These are phyloP conservation scores for Neodiprion pinetum DNA, from an alignment of 1,140 invertebrate genomes.

Conservation along the genomic window DNA sequence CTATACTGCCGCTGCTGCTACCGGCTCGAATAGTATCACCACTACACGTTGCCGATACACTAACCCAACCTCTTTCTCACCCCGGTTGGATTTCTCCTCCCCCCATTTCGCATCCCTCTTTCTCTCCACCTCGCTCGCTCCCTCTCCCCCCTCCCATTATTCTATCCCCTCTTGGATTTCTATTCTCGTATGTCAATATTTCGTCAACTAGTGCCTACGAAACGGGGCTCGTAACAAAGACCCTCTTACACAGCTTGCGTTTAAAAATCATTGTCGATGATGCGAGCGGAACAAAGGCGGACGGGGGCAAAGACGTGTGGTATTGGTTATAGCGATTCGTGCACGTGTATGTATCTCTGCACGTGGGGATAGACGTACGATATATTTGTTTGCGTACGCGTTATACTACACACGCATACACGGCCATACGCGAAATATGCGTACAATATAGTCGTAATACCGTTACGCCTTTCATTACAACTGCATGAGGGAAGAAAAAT, in stretches of 20 bases:
- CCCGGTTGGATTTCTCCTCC: slow-evolving; percentile 13
- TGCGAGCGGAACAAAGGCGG: background rate
- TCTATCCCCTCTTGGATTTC: slow-evolving; percentile 39
- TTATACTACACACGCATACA: background rate
- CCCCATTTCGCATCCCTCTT: slow-evolving; percentile 15
- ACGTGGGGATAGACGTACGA: background rate
- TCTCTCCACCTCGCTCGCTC: slow-evolving; percentile 22
- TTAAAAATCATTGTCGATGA: slow-evolving; percentile 26
- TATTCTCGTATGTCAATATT: slow-evolving; percentile 60
- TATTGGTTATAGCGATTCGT: background rate
- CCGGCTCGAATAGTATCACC: too few relatives aligned
- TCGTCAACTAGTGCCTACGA: slow-evolving; percentile 53
- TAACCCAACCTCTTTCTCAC: slow-evolving; percentile 29
- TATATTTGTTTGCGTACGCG: background rate
- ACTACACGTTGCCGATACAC: background rate
- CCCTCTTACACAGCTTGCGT: slow-evolving; percentile 26
- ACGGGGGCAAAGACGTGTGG: slow-evolving; percentile 10
- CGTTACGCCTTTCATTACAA: slow-evolving; percentile 1
- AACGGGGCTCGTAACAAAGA: slow-evolving; percentile 39
- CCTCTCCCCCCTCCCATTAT: slow-evolving; percentile 26
- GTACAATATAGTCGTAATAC: background rate
- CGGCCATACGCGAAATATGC: background rate
- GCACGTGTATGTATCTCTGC: slow-evolving; percentile 19
- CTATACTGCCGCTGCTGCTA: background rate
- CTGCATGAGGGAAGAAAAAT: too few relatives aligned